A percentile compares a stretch with the other conserved stretches of the same genome.
phyloP scores from a whole-genome alignment of 64 coral and sea anemone species.

The Pocillopora damicornis region DNA sequence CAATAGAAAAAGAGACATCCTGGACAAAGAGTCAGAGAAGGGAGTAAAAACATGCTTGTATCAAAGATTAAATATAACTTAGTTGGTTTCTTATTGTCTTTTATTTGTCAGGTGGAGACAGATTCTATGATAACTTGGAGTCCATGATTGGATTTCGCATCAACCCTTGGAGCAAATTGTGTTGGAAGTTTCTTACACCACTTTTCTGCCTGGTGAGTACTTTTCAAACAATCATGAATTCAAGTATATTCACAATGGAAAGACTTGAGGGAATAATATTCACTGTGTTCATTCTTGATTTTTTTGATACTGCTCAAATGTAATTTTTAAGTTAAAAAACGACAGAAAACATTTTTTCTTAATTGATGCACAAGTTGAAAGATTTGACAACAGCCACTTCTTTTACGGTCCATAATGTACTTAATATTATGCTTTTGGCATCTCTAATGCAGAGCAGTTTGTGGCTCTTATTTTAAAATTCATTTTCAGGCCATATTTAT shows the following conservation, averaged over 20 bases:
- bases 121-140: constrained; percentile 78
- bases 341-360: too few relatives aligned
- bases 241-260: not conserved
- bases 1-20: too few relatives aligned
- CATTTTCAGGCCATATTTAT: constrained; percentile 59
- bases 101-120: constrained; percentile 55
- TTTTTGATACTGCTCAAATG: too few relatives aligned
- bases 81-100: not conserved
- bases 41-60: too few relatives aligned
- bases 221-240: not conserved
- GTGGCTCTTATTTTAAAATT: not conserved
- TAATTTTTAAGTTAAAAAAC: too few relatives aligned
- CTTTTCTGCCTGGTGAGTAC: constrained; percentile 65
- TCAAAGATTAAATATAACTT: too few relatives aligned
- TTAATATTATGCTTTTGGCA: not conserved
- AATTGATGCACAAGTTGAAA: too few relatives aligned
- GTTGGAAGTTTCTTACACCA: constrained; percentile 64
- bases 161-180: constrained; percentile 73
- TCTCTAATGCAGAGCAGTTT: not conserved
- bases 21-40: too few relatives aligned
- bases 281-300: too few relatives aligned
- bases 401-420: not conserved
- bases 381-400: too few relatives aligned
- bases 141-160: constrained; percentile 83
- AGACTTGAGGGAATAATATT: too few relatives aligned